Base-by-base conservation (phyloP, 2,888 invertebrate species). In the Temnothorax ravouxi region DNA sequence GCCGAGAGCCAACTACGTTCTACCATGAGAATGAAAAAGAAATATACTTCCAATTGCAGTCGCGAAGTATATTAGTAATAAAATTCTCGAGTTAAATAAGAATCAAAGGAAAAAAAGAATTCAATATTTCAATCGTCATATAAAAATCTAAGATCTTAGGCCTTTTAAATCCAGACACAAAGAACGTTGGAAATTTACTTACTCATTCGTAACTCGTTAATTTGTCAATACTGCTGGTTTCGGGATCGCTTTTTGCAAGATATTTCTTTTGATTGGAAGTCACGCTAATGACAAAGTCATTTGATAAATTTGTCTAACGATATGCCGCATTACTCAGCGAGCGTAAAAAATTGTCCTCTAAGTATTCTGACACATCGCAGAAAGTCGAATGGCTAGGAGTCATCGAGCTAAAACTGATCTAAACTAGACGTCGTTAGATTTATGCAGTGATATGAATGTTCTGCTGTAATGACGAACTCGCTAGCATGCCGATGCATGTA, bases 391-490 rank as follows among this genome's bases (percentile, higher is more conserved):
- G 29, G 76, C 72, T 69, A 74, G 83, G 69, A 85, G 72, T 79
- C 59, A 44, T 67, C 80, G 59, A 85, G 69, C 80, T 88, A 83
- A 86, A 89, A 86, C 66, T 85, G 86, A 88, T 87, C 76, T 89
- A 88, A 90, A 89, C 84, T 86, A 90, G 88, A 83, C 61, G 83
- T 71, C 64, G 54, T 77, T 90, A 83, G 83, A 83, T 86, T 90
- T 83, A 85, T 84, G 87, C 87, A 88, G 87, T 91, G 90, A 92
- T 90, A 90, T 92, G 92, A 88, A 87, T 89, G 67, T 86, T 85
- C 83, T 83, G 84, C 86, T 86, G 79, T 86, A 61, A 87, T 74
- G 56, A 75, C 50, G 75, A 85, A 85, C 61, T 85, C 54, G n/a
- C 84, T 79, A 85, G 81, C 64, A 74, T 62, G 69, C 34, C 41